Evolutionary conservation across 2,113 vertebrate species (phyloP).

Genomic region (Mungos mungo): DNA sequence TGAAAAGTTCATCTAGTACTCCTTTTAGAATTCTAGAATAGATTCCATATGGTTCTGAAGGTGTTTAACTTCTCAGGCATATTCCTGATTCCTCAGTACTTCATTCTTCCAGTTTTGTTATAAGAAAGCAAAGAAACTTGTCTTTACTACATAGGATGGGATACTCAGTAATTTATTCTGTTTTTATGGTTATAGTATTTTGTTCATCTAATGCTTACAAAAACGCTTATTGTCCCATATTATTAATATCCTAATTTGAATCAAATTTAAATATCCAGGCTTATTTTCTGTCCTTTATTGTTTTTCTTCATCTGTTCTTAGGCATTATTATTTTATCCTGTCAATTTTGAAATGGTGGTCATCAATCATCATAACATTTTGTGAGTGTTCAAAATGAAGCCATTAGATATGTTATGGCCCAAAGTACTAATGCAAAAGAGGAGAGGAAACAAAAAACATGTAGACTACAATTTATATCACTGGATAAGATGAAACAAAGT

Average conservation of each 20-base stretch:
- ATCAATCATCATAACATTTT: not conserved
- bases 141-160: not conserved
- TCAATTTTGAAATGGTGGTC: slow-evolving; percentile 1
- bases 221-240: not conserved
- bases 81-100: slow-evolving; percentile 2
- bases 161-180: not conserved
- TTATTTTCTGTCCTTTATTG: not conserved
- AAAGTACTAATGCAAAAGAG: not conserved
- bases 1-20: slow-evolving; percentile 34
- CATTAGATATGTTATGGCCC: not conserved
- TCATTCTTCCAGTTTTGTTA: slow-evolving; percentile 27
- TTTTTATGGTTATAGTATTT: not conserved
- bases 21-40: slow-evolving; percentile 50
- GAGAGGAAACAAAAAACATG: not conserved
- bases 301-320: slow-evolving; percentile 39
- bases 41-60: slow-evolving; percentile 31
- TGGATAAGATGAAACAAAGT: not conserved
- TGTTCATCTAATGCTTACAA: slow-evolving; percentile 4
- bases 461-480: not conserved
- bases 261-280: not conserved
- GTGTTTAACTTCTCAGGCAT: slow-evolving; percentile 15
- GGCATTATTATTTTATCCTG: not conserved
- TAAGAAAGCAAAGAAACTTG: slow-evolving; percentile 18
- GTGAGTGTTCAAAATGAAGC: slow-evolving; percentile 14
- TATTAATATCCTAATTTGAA: not conserved